Conservation (phyloP, 2,113 vertebrate genomes). For the Tyto alba region DNA sequence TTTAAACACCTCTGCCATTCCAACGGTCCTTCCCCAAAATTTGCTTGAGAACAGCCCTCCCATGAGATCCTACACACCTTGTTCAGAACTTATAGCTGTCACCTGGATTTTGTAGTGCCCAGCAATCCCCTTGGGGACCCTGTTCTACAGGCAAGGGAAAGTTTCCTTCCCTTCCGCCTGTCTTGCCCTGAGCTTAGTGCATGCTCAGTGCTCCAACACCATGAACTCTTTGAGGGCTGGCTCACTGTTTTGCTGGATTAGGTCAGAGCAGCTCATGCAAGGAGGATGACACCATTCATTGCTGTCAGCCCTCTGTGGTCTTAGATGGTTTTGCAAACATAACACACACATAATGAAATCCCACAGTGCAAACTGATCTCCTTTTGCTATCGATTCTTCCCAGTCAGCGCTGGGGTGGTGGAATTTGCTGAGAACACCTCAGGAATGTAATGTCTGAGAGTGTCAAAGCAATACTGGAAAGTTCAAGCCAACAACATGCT, state of each 20-base stretch:
- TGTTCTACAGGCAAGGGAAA: neutral
- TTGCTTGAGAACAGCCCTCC: neutral
- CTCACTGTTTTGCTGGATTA: neutral
- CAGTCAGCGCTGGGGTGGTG: neutral
- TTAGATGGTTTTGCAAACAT: neutral
- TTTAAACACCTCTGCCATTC: neutral
- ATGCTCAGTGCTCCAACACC: neutral
- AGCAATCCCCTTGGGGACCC: neutral
- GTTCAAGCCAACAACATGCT: neutral
- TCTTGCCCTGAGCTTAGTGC: neutral
- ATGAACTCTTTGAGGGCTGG: accelerated
- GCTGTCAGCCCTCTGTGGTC: neutral
- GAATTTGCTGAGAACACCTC: neutral
- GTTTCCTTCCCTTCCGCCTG: neutral
- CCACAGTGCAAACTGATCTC: neutral
- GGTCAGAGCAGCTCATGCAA: neutral
- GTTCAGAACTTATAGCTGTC: neutral
- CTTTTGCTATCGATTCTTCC: neutral
- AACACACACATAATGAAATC: neutral
- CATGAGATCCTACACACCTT: neutral
- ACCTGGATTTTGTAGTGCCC: neutral
- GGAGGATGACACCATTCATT: neutral
- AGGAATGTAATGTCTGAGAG: neutral
- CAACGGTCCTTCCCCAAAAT: neutral
- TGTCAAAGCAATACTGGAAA: neutral